Evolutionary conservation across 2,888 invertebrate genomes (phyloP), one percentile per base, ranked within the genome.

Genomic region (Drosophila gaucha): DNA sequence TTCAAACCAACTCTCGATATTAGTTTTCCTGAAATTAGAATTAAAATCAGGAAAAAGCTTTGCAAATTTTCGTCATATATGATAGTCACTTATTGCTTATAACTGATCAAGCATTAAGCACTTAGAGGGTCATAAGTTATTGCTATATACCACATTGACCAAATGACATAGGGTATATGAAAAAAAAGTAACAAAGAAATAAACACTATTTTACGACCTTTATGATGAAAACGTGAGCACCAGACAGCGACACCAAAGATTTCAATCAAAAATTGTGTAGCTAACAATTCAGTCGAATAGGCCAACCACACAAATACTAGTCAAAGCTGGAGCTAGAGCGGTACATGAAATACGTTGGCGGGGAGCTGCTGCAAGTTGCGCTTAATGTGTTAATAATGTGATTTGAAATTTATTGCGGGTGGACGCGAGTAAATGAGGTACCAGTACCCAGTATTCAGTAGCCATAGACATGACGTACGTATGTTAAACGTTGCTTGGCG

Each of bases 321-420:
- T n/a, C 30, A 46, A 10, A 55, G 60, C 22, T 28, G 9, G 18
- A 10, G 57, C 4, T 12, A 22, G 39, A 1, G 6, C 1, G 31
- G 30, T 24, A 12, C 14, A 18, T 9, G 26, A 31, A 28, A 39
- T 39, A 49, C 18, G 43, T 31, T 22, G 24, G 14, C 44, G 55
- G 20, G 41, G 10, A 24, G 63, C 67, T 59, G 58, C 50, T 74
- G 75, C 75, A 74, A 75, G 71, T 58, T 68, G 73, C 67, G 73
- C 59, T 86, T 77, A 83, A 86, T 78, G 82, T 83, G 86, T 84
- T 83, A 74, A 83, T 86, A 80, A 83, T 85, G 84, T 78, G 70
- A 85, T 84, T 68, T 60, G 67, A 60, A 85, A 85, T 84, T 84
- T 84, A 84, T 84, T 78, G 84, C 86, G 87, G 84, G 87, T 78